phyloP scores from a whole-genome alignment of 2,888 invertebrate species.

The Plagodis pulveraria region DNA sequence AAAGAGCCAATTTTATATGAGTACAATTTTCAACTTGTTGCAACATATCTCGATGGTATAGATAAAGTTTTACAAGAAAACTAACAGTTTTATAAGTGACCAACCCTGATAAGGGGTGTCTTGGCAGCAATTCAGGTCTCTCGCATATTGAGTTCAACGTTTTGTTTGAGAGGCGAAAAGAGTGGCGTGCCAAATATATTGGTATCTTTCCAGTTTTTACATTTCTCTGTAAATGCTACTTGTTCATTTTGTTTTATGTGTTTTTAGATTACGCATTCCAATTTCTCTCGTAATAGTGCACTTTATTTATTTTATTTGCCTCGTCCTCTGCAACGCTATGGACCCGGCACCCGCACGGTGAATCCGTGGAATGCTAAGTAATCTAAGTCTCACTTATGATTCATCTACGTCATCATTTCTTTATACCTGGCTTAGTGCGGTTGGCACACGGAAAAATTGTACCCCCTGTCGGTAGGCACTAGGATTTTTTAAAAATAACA shows the following conservation, averaged over 20 bases:
- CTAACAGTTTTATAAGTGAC: slow-evolving; percentile 20
- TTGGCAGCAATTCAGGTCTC: slow-evolving; percentile 68
- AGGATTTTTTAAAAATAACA: no score
- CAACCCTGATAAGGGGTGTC: slow-evolving; percentile 45
- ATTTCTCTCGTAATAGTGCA: background rate
- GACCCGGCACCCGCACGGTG: no score
- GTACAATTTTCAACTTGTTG: background rate
- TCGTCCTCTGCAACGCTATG: no score
- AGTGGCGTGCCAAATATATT: slow-evolving; percentile 68
- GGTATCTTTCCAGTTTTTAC: slow-evolving; percentile 63
- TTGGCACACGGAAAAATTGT: no score
- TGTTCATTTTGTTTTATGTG: slow-evolving; percentile 9
- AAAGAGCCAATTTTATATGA: no score
- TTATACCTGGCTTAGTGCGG: no score
- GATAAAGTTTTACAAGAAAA: slow-evolving; percentile 20
- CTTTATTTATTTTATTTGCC: no score
- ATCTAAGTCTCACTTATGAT: no score
- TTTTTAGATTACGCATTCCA: background rate
- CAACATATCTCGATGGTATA: background rate
- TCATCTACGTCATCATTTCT: no score
- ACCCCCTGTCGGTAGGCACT: no score
- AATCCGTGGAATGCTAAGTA: no score
- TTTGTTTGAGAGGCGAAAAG: slow-evolving; percentile 62
- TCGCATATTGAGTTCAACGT: slow-evolving; percentile 76
- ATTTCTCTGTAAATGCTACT: slow-evolving; percentile 32